phyloP scores from a whole-genome alignment of 1,140 invertebrate genomes.

The Adelges cooleyi region DNA sequence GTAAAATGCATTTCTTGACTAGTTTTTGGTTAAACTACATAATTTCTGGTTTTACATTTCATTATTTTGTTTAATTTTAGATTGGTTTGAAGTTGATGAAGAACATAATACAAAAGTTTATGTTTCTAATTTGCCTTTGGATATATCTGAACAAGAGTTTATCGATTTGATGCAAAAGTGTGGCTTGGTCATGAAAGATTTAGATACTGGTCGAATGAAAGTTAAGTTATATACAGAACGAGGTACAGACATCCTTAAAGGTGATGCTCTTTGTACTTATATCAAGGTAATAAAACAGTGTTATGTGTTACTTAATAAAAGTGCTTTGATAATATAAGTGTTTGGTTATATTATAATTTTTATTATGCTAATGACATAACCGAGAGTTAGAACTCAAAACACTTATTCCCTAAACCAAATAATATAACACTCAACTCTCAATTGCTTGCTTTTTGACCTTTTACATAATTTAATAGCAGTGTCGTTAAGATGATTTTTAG shows the following conservation, averaged over 20 bases:
- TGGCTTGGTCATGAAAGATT: slow-evolving; percentile 87
- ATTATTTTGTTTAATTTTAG: slow-evolving; percentile 35
- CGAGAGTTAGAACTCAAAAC: too few relatives aligned
- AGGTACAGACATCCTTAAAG: slow-evolving; percentile 75
- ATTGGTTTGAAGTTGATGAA: slow-evolving; percentile 91
- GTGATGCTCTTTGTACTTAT: slow-evolving; percentile 93
- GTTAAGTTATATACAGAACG: slow-evolving; percentile 86
- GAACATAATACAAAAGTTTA: slow-evolving; percentile 95
- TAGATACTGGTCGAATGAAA: slow-evolving; percentile 71
- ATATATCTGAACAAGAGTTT: slow-evolving; percentile 82
- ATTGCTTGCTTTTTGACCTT: too few relatives aligned
- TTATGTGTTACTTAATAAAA: too few relatives aligned
- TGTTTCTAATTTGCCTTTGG: slow-evolving; percentile 79
- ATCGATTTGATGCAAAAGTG: slow-evolving; percentile 89
- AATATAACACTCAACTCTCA: too few relatives aligned
- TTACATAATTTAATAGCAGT: too few relatives aligned
- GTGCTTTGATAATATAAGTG: too few relatives aligned
- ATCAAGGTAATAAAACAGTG: slow-evolving; percentile 79
- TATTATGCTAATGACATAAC: too few relatives aligned
- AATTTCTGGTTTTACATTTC: neutral
- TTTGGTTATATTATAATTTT: too few relatives aligned
- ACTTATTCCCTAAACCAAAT: too few relatives aligned
- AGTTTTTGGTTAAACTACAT: too few relatives aligned
- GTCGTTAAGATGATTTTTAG: too few relatives aligned
- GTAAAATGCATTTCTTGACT: slow-evolving; percentile 30